phyloP scores from a whole-genome alignment of 2,113 vertebrate species.

The Callionymus lyra region DNA sequence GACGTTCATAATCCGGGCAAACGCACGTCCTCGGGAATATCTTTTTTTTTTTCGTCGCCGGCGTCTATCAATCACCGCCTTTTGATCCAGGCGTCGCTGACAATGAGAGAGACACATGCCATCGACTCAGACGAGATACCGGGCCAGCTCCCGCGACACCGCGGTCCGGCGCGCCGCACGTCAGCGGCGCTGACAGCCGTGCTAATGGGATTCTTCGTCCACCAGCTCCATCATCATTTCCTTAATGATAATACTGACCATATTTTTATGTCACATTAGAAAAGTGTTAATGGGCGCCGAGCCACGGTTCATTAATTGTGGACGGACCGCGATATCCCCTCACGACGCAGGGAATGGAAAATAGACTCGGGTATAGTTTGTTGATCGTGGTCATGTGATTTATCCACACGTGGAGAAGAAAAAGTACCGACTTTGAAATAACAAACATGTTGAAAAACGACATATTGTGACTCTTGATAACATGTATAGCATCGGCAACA shows the following conservation, averaged over 20 bases:
- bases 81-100: constrained; percentile 41
- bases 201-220: constrained; percentile 65
- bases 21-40: too few species aligned
- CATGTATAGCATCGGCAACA: too few species aligned
- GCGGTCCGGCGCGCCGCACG: constrained; percentile 56
- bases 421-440: background rate
- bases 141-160: constrained; percentile 67
- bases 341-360: constrained; percentile 14
- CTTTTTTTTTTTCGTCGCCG: constrained; percentile 20
- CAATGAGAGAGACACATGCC: constrained; percentile 62
- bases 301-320: constrained; percentile 61
- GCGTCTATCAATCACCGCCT: constrained; percentile 44
- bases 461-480: too few species aligned
- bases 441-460: too few species aligned
- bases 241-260: constrained; percentile 68
- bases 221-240: constrained; percentile 63
- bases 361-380: too few species aligned
- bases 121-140: constrained; percentile 59
- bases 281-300: constrained; percentile 67
- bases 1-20: constrained; percentile 53
- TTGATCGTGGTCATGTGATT: background rate
- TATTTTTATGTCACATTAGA: constrained; percentile 69
- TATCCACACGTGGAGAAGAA: background rate
- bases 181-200: constrained; percentile 66
- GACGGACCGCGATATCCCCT: constrained; percentile 39